Evolutionary conservation across 2,888 invertebrate species (phyloP).

Genomic region (Biston betularia): DNA sequence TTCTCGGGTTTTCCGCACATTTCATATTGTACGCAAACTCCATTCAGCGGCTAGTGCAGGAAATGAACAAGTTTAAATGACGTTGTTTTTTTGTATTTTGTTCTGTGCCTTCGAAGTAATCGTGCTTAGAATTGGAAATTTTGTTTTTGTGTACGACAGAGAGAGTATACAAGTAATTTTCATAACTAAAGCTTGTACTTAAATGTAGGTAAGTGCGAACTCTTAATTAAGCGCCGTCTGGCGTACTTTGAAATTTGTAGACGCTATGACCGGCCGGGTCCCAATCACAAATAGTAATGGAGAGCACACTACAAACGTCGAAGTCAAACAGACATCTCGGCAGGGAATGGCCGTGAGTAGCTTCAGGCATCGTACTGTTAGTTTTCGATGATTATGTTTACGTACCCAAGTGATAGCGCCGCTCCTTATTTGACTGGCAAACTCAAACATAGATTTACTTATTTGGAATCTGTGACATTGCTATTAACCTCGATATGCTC

Average conservation of each 20-base stretch:
- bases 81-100: conserved; percentile 43
- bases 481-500: conserved; percentile 1
- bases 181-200: not conserved
- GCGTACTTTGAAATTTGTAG: conserved; percentile 22
- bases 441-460: conserved; percentile 53
- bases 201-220: conserved; percentile 36
- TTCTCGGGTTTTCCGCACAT: conserved; percentile 55
- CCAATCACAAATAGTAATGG: conserved; percentile 49
- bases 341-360: conserved; percentile 52
- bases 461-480: conserved; percentile 42
- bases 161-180: not conserved
- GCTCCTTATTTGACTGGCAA: conserved; percentile 60
- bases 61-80: conserved; percentile 52
- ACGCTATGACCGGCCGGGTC: conserved; percentile 41
- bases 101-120: not conserved
- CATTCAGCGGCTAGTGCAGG: conserved; percentile 51
- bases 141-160: not conserved
- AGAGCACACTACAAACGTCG: conserved; percentile 46
- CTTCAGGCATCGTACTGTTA: conserved; percentile 57
- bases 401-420: conserved; percentile 62
- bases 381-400: conserved; percentile 73
- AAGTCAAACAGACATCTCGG: conserved; percentile 57
- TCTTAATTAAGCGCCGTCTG: conserved; percentile 13
- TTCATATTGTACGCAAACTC: conserved; percentile 51
- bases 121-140: conserved; percentile 8